phyloP scores from a whole-genome alignment of 1,140 invertebrate species.

The Lepidurus couesii region DNA sequence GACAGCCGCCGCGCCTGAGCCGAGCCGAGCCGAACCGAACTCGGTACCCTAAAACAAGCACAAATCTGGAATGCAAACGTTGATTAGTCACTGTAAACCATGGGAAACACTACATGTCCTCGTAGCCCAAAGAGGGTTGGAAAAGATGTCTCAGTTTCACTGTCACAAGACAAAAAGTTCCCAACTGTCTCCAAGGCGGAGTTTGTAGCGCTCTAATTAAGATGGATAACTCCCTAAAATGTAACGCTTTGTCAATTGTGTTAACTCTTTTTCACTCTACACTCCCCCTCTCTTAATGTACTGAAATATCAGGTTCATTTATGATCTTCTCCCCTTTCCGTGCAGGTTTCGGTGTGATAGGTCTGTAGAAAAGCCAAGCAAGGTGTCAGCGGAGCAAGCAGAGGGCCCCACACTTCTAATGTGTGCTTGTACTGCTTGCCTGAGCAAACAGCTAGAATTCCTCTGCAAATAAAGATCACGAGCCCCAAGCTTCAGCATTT shows the following conservation, averaged over 20 bases:
- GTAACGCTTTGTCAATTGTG: neutral
- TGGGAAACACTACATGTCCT: too few species aligned
- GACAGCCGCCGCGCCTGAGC: too few species aligned
- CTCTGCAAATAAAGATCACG: constrained; percentile 30
- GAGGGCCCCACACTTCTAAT: constrained; percentile 23
- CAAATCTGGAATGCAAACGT: constrained; percentile 11
- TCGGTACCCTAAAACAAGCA: too few species aligned
- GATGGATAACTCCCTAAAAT: neutral
- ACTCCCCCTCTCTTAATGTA: too few species aligned
- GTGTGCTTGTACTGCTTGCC: constrained; percentile 20
- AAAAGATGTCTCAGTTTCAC: neutral
- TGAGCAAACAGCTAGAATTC: constrained; percentile 30
- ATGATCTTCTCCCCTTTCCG: too few species aligned
- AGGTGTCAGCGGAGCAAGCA: too few species aligned
- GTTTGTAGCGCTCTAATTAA: neutral
- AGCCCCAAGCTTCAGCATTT: constrained; percentile 22
- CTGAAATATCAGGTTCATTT: too few species aligned
- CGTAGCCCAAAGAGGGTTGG: neutral
- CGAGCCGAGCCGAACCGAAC: too few species aligned
- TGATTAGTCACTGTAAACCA: neutral
- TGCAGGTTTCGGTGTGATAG: neutral
- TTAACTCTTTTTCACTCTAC: neutral
- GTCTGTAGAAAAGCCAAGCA: neutral
- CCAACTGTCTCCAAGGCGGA: neutral
- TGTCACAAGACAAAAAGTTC: neutral